Evolutionary conservation across 2,113 vertebrate species (phyloP).

Genomic region (Gymnarchus niloticus): DNA sequence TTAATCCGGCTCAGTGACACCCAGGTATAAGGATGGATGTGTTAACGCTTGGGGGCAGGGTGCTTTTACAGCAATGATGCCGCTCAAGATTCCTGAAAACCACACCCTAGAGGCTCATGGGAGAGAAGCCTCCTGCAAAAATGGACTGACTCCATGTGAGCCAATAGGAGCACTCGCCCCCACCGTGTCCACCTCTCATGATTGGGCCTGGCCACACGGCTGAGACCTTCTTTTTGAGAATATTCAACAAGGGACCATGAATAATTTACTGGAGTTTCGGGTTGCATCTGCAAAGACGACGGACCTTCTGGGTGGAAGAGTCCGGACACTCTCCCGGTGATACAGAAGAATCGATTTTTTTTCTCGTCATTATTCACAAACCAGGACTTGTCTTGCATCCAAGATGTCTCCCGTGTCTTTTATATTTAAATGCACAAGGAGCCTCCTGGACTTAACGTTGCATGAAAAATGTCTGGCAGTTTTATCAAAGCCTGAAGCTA

Average conservation of each 20-base stretch:
- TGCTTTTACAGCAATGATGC: background rate
- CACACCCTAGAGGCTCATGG: background rate
- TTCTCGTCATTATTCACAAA: background rate
- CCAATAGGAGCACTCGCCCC: background rate
- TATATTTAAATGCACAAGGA: no score
- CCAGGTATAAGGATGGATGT: background rate
- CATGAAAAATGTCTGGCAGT: no score
- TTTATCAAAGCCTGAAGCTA: no score
- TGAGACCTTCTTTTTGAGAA: background rate
- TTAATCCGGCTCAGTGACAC: background rate
- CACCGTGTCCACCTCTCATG: background rate
- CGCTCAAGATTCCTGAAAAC: background rate
- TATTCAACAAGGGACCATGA: background rate
- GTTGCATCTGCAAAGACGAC: background rate
- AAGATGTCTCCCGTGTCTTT: no score
- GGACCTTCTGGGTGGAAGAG: background rate
- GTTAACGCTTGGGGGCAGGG: background rate
- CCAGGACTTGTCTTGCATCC: background rate
- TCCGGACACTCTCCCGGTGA: background rate
- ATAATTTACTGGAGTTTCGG: slow-evolving; percentile 11
- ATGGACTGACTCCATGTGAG: background rate
- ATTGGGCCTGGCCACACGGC: no score
- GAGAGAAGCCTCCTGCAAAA: background rate
- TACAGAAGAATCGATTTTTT: background rate
- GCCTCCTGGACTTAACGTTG: no score